Evolutionary conservation across 2,797 vertebrate species (phyloP).

Genomic region (Bufotes viridis): DNA sequence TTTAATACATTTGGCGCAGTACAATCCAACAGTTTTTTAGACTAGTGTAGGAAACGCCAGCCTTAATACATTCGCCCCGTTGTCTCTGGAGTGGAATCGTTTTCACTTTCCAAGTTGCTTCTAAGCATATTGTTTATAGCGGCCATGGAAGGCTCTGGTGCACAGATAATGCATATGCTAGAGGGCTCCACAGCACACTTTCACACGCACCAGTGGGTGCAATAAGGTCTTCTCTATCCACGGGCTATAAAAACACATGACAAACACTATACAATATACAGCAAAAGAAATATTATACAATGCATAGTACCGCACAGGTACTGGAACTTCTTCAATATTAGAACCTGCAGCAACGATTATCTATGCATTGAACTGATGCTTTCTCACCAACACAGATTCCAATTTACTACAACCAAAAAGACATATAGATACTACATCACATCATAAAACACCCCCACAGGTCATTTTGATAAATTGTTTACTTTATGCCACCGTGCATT

Average conservation of each 20-base stretch:
- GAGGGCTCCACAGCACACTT: constrained; percentile 7
- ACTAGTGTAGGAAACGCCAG: no score
- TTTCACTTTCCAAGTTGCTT: background rate
- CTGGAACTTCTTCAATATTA: background rate
- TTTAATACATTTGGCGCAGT: no score
- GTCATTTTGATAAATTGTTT: background rate
- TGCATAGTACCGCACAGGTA: background rate
- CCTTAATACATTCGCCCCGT: no score
- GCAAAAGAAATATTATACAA: background rate
- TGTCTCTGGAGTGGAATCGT: background rate
- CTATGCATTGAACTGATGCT: background rate
- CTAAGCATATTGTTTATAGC: constrained; percentile 5
- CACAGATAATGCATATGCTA: constrained; percentile 4
- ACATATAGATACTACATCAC: background rate
- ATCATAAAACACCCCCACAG: background rate
- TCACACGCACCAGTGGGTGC: constrained; percentile 30
- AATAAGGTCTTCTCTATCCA: constrained; percentile 33
- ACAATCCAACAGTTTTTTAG: no score
- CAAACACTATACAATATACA: constrained; percentile 23
- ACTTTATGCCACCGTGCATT: background rate
- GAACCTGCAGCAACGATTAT: background rate
- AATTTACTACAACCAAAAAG: background rate
- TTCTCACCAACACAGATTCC: background rate
- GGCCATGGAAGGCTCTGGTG: background rate
- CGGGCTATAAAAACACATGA: constrained; percentile 10